Conservation (phyloP, 2,113 vertebrate species). For the Lagopus muta region DNA sequence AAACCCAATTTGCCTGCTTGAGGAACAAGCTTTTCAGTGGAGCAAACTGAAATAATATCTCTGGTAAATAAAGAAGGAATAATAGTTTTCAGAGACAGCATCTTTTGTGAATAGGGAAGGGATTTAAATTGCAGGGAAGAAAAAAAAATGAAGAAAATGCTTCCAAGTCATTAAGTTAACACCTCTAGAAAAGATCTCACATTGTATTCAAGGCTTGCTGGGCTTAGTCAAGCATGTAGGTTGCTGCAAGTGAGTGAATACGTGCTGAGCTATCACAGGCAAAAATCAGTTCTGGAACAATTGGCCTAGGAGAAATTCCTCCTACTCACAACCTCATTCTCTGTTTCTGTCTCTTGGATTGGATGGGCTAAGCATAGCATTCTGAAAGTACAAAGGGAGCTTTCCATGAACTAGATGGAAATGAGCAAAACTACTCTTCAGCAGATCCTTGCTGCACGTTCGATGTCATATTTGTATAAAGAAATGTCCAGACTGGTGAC, state of each 20-base stretch:
- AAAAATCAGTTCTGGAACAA: background rate
- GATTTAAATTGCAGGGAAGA: background rate
- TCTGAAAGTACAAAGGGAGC: background rate
- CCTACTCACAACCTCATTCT: fast-evolving
- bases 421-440: background rate
- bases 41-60: background rate
- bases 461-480: background rate
- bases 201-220: background rate
- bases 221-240: background rate
- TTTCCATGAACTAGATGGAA: background rate
- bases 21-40: background rate
- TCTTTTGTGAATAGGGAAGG: background rate
- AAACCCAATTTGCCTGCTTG: background rate
- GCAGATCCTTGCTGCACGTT: background rate
- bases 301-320: background rate
- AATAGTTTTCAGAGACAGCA: background rate
- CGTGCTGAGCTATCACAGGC: background rate
- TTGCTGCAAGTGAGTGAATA: background rate
- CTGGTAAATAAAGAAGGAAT: background rate
- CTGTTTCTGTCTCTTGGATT: background rate
- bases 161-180: background rate
- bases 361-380: background rate
- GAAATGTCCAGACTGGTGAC: background rate
- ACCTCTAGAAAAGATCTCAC: background rate
- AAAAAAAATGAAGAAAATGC: background rate